These are phyloP conservation scores for Trinectes maculatus DNA, from an alignment of 2,113 vertebrate genomes.

Conservation along the genomic window DNA sequence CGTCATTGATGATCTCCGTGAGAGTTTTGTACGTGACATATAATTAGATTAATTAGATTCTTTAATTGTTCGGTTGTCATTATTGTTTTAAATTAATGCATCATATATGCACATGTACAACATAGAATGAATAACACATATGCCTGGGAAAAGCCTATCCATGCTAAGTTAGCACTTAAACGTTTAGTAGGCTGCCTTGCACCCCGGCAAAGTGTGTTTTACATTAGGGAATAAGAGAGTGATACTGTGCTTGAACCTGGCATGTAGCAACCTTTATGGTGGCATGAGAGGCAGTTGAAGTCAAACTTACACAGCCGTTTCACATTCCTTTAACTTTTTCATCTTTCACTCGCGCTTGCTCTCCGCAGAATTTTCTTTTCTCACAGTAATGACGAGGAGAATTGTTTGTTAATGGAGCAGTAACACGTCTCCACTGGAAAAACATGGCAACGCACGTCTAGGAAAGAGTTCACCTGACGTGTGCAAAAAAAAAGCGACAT, in stretches of 20 bases:
- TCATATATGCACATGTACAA: constrained; percentile 3
- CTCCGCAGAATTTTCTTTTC: constrained; percentile 52
- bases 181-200: constrained; percentile 35
- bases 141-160: constrained; percentile 21
- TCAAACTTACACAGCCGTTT: constrained; percentile 78
- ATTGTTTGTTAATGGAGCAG: constrained; percentile 13
- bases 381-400: constrained; percentile 43
- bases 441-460: background rate
- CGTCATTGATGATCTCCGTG: constrained; percentile 22
- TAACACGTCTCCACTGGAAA: constrained; percentile 28
- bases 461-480: constrained; percentile 42
- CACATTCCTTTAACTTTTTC: constrained; percentile 75
- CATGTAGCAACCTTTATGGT: constrained; percentile 80
- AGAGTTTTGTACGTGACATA: constrained; percentile 9
- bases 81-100: constrained; percentile 40
- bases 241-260: constrained; percentile 79
- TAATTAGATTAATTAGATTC: constrained; percentile 4
- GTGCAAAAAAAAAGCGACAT: constrained; percentile 24
- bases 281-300: constrained; percentile 71
- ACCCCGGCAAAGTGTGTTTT: constrained; percentile 71
- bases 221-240: constrained; percentile 75
- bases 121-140: constrained; percentile 24
- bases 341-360: constrained; percentile 58
- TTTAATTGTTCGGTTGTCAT: constrained; percentile 16
- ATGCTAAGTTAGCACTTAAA: constrained; percentile 38